Evolutionary conservation across 2,888 invertebrate species (phyloP).

Genomic region (Cataglyphis livida): DNA sequence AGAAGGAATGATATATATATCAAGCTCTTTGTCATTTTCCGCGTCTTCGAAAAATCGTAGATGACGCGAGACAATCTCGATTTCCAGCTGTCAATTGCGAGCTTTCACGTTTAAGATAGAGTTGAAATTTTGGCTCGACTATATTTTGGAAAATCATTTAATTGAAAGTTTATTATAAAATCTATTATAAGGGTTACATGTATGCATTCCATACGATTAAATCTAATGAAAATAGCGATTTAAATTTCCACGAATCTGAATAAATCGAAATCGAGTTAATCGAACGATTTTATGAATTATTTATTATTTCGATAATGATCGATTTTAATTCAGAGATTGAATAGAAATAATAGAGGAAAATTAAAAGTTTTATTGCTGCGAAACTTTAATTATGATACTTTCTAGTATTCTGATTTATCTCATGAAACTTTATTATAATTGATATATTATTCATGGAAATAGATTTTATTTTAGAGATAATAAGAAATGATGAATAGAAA

Average conservation of each 20-base stretch:
- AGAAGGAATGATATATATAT: slow-evolving; percentile 20
- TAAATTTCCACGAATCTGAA: not conserved
- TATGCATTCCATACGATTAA: not conserved
- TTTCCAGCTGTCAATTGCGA: not conserved
- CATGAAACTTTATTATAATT: slow-evolving; percentile 35
- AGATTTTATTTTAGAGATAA: no score
- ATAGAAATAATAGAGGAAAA: not conserved
- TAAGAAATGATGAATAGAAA: no score
- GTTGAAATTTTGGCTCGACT: not conserved
- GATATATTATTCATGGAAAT: slow-evolving; percentile 45
- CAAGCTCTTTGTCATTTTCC: not conserved
- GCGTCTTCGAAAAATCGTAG: not conserved
- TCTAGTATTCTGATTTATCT: slow-evolving; percentile 29
- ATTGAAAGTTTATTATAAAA: not conserved
- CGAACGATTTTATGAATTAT: not conserved
- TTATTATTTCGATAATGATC: not conserved
- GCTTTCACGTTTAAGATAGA: not conserved
- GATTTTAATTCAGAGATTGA: not conserved
- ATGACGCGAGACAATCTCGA: not conserved
- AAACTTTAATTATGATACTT: slow-evolving; percentile 15
- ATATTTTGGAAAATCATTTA: not conserved
- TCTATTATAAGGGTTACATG: not conserved
- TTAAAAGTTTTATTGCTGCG: slow-evolving; percentile 2
- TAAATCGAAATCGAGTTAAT: not conserved
- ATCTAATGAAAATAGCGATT: not conserved